phyloP scores from a whole-genome alignment of 2,888 invertebrate genomes.

The Cryptus viduatorius region DNA sequence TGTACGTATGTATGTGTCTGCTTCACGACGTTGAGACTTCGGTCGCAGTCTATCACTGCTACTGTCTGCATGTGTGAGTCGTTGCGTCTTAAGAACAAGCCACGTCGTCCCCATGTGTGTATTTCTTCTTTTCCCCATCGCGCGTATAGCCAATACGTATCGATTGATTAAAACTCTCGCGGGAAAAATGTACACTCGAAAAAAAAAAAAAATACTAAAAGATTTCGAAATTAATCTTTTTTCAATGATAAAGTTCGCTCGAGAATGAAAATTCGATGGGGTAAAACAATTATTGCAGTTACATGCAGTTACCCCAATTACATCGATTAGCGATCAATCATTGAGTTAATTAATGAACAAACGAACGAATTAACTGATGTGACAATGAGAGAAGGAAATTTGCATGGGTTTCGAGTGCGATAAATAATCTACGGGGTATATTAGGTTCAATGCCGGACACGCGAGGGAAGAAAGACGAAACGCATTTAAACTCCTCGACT shows the following conservation, averaged over 20 bases:
- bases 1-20: conserved; percentile 29
- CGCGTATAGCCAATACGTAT: background rate
- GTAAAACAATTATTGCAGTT: background rate
- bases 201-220: background rate
- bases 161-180: background rate
- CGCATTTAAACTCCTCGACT: background rate
- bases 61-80: conserved; percentile 64
- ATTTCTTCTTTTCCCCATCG: background rate
- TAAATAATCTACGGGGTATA: background rate
- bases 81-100: background rate
- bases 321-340: background rate
- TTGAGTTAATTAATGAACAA: background rate
- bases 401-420: background rate
- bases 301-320: background rate
- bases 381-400: background rate
- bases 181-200: background rate
- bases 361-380: background rate
- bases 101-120: background rate
- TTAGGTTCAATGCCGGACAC: background rate
- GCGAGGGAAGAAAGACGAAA: background rate
- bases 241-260: too few species aligned
- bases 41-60: conserved; percentile 67
- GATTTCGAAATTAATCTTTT: too few species aligned
- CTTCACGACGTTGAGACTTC: conserved; percentile 7
- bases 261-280: too few species aligned